phyloP scores from a whole-genome alignment of 2,797 vertebrate genomes.

The Thalassophryne amazonica region DNA sequence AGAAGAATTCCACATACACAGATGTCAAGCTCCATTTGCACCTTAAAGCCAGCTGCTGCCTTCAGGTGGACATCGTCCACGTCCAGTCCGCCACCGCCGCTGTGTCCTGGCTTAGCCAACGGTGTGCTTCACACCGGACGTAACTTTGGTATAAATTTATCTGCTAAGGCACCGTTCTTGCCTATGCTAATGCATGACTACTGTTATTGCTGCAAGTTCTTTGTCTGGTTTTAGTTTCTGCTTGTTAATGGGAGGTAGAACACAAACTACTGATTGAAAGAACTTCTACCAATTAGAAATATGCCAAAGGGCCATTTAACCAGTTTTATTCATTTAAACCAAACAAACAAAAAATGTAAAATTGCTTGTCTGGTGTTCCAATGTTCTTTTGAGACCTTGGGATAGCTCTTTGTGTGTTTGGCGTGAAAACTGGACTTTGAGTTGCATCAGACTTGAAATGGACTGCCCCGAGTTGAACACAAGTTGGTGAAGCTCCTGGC shows the following conservation, averaged over 20 bases:
- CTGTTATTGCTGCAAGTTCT: conserved; percentile 7
- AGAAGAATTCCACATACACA: conserved; percentile 64
- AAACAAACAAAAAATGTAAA: too few relatives aligned
- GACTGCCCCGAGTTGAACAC: too few relatives aligned
- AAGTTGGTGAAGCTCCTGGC: too few relatives aligned
- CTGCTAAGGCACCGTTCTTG: conserved; percentile 17
- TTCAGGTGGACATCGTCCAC: conserved; percentile 67
- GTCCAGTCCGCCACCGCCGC: conserved; percentile 55
- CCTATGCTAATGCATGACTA: not conserved
- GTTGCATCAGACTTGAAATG: too few relatives aligned
- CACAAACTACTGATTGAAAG: conserved; percentile 6
- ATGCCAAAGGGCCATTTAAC: too few relatives aligned
- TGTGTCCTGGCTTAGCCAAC: conserved; percentile 36
- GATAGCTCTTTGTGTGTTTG: too few relatives aligned
- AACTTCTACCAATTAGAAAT: conserved; percentile 10
- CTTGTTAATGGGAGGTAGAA: conserved; percentile 9
- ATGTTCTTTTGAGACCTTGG: too few relatives aligned
- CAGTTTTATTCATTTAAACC: too few relatives aligned
- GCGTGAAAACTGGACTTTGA: too few relatives aligned
- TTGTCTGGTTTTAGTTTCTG: conserved; percentile 8
- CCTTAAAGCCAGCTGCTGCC: conserved; percentile 62
- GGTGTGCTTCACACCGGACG: conserved; percentile 53
- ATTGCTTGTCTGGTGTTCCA: too few relatives aligned
- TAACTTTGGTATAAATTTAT: conserved; percentile 33
- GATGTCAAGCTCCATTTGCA: conserved; percentile 61